Evolutionary conservation across 2,888 invertebrate species (phyloP), one percentile per base, ranked within the genome.

Genomic region (Melolontha melolontha): DNA sequence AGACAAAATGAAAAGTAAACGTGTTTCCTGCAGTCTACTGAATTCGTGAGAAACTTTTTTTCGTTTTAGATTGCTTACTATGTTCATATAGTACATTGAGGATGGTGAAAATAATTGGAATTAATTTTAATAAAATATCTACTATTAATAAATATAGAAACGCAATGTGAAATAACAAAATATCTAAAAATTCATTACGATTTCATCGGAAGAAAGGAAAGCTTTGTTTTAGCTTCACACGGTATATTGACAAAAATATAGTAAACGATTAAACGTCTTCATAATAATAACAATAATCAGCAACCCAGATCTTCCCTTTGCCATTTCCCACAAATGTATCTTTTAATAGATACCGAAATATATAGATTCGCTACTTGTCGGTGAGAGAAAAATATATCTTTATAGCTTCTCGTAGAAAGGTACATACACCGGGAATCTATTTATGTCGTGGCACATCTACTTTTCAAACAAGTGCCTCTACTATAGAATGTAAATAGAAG

Each of bases 1-100:
- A 57, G 59, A 62, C 47, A 62, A 62, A 34, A 62, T 29, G 59
- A 62, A 62, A 62, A 62, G 59, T 14, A 47, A 62, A 62, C 10
- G 27, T 62, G 59, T 62, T 62, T 47, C 12, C 16, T 62, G 34
- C 34, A 34, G 11, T 14, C 4, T 10, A 34, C 29, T 16, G 34
- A 47, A 47, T 62, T 47, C 59, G 59, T 62, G 59, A 47, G 59
- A 62, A 62, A 29, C 12, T 11, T 47, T 47, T 59, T 62, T 62
- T 39, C 34, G 34, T 6, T 27, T 39, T 49, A 16, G 34, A 8
- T 47, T n/a, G 2, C n/a, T 16, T 47, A 49, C 49, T 2, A 34
- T 1, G 10, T 10, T 34, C 8, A 34, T 6, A 34, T 2, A 6
- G 10, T 34, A 34, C 34, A 34, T 5, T 34, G 10, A 34, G 22